These are phyloP conservation scores for Pammene aurita DNA, from an alignment of 2,888 invertebrate species.

Conservation along the genomic window DNA sequence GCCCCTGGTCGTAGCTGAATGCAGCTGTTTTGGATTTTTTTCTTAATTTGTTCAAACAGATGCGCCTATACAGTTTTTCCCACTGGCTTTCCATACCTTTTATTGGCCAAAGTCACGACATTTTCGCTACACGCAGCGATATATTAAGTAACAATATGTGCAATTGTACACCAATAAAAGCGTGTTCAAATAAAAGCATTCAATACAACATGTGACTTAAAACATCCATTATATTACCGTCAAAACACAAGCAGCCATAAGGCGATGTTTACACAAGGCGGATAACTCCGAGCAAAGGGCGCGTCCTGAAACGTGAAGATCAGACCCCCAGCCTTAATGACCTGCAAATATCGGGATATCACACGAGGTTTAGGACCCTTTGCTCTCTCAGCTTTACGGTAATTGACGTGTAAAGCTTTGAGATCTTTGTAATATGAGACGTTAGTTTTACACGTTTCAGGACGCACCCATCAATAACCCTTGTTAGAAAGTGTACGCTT, in stretches of 20 bases:
- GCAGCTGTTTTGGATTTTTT: no score
- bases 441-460: background rate
- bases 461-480: no score
- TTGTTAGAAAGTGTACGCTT: no score
- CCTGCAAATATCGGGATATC: conserved; percentile 66
- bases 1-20: no score
- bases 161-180: background rate
- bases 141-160: background rate
- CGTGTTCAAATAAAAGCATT: conserved; percentile 3
- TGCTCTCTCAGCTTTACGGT: conserved; percentile 47
- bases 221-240: conserved; percentile 35
- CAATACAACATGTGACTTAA: conserved; percentile 19
- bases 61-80: no score
- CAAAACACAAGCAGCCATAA: conserved; percentile 37
- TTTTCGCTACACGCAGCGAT: no score
- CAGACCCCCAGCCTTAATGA: conserved; percentile 57
- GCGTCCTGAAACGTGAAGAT: conserved; percentile 50
- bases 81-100: no score
- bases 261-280: conserved; percentile 50
- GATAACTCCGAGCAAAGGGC: conserved; percentile 54
- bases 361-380: conserved; percentile 56
- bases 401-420: conserved; percentile 58
- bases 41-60: no score
- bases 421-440: conserved; percentile 11
- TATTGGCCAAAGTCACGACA: no score